phyloP scores from a whole-genome alignment of 2,113 vertebrate genomes.

The Gnathonemus longibarbis region DNA sequence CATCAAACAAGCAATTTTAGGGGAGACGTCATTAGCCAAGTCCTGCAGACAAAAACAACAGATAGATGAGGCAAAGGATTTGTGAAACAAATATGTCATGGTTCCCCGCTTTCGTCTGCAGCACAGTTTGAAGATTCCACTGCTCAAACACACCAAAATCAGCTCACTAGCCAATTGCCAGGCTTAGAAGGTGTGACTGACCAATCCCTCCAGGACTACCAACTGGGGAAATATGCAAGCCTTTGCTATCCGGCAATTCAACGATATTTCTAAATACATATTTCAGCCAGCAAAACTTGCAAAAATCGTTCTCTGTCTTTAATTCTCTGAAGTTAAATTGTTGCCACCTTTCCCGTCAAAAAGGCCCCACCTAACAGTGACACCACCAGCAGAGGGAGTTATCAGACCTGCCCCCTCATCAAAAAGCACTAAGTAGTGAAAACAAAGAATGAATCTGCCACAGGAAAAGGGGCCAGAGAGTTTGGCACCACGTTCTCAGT shows the following conservation, averaged over 20 bases:
- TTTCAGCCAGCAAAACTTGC: not conserved
- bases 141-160: not conserved
- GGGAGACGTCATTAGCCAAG: constrained; percentile 88
- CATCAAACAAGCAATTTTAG: constrained; percentile 81
- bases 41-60: constrained; percentile 62
- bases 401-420: not conserved
- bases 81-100: not conserved
- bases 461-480: not conserved
- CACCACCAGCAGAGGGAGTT: not conserved
- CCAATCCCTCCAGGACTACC: not conserved
- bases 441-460: not conserved
- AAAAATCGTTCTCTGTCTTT: not conserved
- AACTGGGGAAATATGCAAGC: not conserved
- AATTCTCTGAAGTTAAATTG: not conserved
- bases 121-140: not conserved
- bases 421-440: not conserved
- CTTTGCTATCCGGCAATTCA: not conserved
- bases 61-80: not conserved
- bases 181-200: no score
- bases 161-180: not conserved
- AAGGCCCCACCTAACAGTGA: not conserved
- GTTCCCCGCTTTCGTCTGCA: not conserved
- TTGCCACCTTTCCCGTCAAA: not conserved
- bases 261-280: not conserved
- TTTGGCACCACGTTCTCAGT: not conserved